phyloP scores from a whole-genome alignment of 2,113 vertebrate species.

The Cnemophilus loriae region DNA sequence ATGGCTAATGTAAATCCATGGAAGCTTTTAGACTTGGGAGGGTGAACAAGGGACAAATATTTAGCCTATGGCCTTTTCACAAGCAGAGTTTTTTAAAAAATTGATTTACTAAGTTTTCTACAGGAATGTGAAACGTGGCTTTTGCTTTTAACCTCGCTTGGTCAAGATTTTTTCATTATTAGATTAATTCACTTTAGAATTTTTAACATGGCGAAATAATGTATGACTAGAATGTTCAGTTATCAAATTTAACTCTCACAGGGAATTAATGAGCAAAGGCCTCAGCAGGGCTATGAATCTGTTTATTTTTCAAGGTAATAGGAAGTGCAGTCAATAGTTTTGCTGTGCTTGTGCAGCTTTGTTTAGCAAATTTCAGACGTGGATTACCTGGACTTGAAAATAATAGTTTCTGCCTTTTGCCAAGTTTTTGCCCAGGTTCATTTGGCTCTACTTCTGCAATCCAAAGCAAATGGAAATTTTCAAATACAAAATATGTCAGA shows the following conservation, averaged over 20 bases:
- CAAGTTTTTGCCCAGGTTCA: neutral
- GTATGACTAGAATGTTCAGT: neutral
- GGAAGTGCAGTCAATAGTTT: neutral
- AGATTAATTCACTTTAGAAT: neutral
- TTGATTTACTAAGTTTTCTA: neutral
- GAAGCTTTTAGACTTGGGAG: neutral
- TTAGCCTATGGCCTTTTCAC: neutral
- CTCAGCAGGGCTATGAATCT: neutral
- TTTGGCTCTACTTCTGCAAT: neutral
- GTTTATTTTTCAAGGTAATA: neutral
- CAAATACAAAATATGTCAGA: neutral
- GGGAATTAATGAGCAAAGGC: constrained; percentile 1
- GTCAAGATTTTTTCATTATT: neutral
- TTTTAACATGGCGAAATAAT: constrained; percentile 7
- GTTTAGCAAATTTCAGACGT: constrained; percentile 2
- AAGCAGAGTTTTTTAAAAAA: neutral
- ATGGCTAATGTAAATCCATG: neutral
- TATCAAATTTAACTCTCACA: neutral
- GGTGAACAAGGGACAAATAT: neutral
- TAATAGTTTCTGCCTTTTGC: neutral
- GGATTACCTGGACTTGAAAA: neutral
- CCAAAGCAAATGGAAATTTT: neutral
- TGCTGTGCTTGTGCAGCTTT: neutral
- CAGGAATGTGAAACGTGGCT: neutral
- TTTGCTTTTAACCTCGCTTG: neutral